These are phyloP conservation scores for Temnothorax rugatulus DNA, from an alignment of 2,888 invertebrate genomes.

Conservation along the genomic window DNA sequence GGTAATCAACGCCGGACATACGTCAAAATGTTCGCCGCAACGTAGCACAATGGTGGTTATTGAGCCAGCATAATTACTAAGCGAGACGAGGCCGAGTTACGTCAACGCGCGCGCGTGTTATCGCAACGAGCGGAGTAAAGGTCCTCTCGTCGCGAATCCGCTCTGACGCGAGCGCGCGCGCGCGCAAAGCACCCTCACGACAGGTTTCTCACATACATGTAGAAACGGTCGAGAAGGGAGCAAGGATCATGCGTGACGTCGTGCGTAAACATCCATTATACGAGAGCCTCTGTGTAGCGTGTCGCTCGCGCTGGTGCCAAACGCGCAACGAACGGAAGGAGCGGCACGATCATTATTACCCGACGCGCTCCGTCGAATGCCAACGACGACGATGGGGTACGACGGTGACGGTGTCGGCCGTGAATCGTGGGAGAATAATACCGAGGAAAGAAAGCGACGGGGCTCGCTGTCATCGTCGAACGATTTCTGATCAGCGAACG, in stretches of 20 bases:
- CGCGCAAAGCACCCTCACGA: slow-evolving; percentile 54
- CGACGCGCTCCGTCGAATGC: slow-evolving; percentile 34
- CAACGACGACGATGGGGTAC: neutral
- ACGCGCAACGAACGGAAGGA: slow-evolving; percentile 48
- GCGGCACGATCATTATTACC: slow-evolving; percentile 49
- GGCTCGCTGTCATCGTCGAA: neutral
- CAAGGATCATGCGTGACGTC: slow-evolving; percentile 73
- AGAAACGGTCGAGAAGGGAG: slow-evolving; percentile 60
- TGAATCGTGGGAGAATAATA: slow-evolving; percentile 19
- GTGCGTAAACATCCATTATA: slow-evolving; percentile 74
- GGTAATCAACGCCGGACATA: slow-evolving; percentile 48
- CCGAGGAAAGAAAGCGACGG: neutral
- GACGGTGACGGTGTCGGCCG: neutral
- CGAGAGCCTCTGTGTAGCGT: slow-evolving; percentile 55
- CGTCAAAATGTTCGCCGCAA: slow-evolving; percentile 60
- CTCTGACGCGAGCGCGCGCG: slow-evolving; percentile 20
- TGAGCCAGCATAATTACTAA: slow-evolving; percentile 76
- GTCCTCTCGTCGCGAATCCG: slow-evolving; percentile 17
- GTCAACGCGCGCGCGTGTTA: slow-evolving; percentile 34
- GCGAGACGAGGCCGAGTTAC: slow-evolving; percentile 41
- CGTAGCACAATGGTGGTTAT: slow-evolving; percentile 64
- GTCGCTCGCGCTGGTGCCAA: slow-evolving; percentile 36
- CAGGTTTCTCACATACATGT: slow-evolving; percentile 26
- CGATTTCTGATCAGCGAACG: neutral
- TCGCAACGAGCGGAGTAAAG: slow-evolving; percentile 4